Percentiles rank a stretch among this genome's conserved stretches.
Conservation (phyloP, 2,113 vertebrate genomes). For the Shinisaurus crocodilurus region DNA sequence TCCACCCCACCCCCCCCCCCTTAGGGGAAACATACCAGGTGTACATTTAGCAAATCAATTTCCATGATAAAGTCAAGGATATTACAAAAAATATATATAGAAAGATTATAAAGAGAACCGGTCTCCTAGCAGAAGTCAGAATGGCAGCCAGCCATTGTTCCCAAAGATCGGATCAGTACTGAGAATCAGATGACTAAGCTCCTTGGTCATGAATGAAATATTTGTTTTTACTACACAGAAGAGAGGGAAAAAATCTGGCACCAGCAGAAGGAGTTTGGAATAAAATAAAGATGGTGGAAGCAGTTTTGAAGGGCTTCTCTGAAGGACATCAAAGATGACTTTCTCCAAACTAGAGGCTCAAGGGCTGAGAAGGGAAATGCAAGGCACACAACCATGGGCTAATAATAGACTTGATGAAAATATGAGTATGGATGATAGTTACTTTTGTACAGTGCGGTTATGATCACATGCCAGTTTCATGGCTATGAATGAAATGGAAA, state of each 20-base stretch:
- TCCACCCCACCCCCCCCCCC: conserved; percentile 22
- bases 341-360: conserved; percentile 43
- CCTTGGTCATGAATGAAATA: conserved; percentile 71
- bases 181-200: conserved; percentile 75
- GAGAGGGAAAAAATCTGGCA: conserved; percentile 60
- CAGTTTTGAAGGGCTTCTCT: conserved; percentile 53
- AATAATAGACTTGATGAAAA: conserved; percentile 25
- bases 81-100: conserved; percentile 70
- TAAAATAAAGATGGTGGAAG: conserved; percentile 45
- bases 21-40: conserved; percentile 58
- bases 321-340: conserved; percentile 59
- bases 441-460: not conserved
- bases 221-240: conserved; percentile 69
- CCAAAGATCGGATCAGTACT: conserved; percentile 62
- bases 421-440: not conserved
- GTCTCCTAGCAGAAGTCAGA: conserved; percentile 61
- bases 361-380: conserved; percentile 15
- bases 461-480: not conserved
- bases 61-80: conserved; percentile 66
- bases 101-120: not conserved
- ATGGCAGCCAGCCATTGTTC: conserved; percentile 73
- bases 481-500: conserved; percentile 11
- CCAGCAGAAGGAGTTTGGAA: conserved; percentile 34
- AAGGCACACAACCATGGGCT: not conserved
- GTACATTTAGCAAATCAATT: conserved; percentile 62